phyloP scores from a whole-genome alignment of 2,113 vertebrate species.

The Arenaria interpres region DNA sequence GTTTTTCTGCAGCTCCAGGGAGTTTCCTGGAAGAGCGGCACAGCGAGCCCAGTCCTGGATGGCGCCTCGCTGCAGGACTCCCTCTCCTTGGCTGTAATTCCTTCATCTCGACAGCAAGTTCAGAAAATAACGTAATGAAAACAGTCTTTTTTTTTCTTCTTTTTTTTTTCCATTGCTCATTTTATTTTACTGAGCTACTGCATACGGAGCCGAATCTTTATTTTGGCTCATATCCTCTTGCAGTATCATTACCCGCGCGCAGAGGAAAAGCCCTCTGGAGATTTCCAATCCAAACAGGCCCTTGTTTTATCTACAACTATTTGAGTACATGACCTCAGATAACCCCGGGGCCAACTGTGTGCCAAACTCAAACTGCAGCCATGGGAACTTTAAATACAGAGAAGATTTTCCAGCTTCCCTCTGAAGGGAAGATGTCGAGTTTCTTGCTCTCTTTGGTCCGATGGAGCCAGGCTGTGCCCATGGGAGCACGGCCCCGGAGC shows the following conservation, averaged over 20 bases:
- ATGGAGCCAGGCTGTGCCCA: accelerated
- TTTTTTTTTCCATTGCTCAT: constrained; percentile 24
- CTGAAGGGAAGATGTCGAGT: accelerated
- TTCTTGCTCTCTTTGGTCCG: background rate
- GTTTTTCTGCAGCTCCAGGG: background rate
- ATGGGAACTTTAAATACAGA: constrained; percentile 64
- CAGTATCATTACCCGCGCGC: constrained; percentile 1
- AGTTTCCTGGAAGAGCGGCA: background rate
- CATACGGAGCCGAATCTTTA: constrained; percentile 17
- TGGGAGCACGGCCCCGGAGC: accelerated
- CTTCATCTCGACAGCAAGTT: constrained; percentile 15
- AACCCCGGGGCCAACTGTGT: constrained; percentile 19
- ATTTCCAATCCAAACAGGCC: constrained; percentile 68
- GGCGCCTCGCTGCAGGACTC: background rate
- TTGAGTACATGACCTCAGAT: constrained; percentile 69
- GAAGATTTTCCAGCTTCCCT: constrained; percentile 26
- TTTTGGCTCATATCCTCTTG: constrained; percentile 45
- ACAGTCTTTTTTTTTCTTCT: background rate
- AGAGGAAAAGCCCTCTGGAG: constrained; percentile 65
- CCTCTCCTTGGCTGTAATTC: background rate
- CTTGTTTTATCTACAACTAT: constrained; percentile 66
- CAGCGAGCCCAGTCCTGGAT: background rate
- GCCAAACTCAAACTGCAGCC: constrained; percentile 54
- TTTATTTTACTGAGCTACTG: constrained; percentile 58
- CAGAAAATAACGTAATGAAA: constrained; percentile 45